These are phyloP conservation scores for Dasyprocta punctata DNA, from an alignment of 2,113 vertebrate genomes.

Conservation along the genomic window DNA sequence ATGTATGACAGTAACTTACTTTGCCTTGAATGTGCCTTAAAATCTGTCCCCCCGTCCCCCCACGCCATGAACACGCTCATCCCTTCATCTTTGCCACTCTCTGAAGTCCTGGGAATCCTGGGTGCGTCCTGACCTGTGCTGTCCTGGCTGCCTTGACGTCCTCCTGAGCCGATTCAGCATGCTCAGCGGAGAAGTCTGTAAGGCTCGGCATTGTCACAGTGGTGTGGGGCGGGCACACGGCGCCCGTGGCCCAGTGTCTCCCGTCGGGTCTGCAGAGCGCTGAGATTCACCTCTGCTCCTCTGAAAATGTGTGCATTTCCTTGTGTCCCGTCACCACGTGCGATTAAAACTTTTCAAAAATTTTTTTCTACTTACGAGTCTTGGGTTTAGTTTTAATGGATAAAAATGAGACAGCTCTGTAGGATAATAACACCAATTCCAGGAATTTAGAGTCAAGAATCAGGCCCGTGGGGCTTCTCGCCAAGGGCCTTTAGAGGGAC, in stretches of 20 bases:
- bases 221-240: accelerated
- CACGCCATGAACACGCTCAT: neutral
- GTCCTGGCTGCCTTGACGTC: neutral
- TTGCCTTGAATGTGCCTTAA: neutral
- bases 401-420: neutral
- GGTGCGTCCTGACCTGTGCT: neutral
- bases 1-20: neutral
- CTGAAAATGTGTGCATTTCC: accelerated
- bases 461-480: accelerated
- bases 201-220: neutral
- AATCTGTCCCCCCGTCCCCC: no score
- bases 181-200: no score
- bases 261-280: accelerated
- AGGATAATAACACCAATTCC: neutral
- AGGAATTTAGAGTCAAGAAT: neutral
- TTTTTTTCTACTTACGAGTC: neutral
- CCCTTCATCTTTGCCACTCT: neutral
- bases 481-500: constrained; percentile 61
- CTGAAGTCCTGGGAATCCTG: neutral
- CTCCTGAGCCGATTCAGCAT: no score
- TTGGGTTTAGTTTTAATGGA: neutral
- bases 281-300: neutral
- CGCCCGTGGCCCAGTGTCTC: accelerated
- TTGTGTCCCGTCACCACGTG: neutral
- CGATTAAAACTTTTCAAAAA: neutral